These are phyloP conservation scores for Ispidina lecontei DNA, from an alignment of 2,797 vertebrate species.

Conservation along the genomic window DNA sequence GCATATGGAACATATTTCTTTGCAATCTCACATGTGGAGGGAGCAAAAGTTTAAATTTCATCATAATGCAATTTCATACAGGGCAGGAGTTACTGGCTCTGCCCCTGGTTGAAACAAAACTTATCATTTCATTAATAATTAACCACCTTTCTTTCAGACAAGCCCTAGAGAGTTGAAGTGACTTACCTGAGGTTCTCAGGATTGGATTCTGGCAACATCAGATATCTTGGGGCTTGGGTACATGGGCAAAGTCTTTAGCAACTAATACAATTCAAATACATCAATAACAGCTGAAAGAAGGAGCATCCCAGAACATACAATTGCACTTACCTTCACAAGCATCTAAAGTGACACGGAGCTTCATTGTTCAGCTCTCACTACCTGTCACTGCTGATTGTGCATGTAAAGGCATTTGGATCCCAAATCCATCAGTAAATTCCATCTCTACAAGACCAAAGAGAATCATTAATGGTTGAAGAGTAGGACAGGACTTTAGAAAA, in stretches of 20 bases:
- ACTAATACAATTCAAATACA: background rate
- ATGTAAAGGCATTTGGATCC: background rate
- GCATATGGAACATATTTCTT: slow-evolving; percentile 14
- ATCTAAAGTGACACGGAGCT: background rate
- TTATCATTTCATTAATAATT: background rate
- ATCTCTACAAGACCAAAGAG: background rate
- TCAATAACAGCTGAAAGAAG: background rate
- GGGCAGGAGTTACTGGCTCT: background rate
- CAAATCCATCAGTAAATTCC: background rate
- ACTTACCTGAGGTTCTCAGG: background rate
- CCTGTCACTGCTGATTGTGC: background rate
- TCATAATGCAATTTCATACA: background rate
- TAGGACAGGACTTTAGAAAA: background rate
- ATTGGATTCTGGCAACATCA: background rate
- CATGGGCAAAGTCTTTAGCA: background rate
- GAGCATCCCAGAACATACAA: background rate
- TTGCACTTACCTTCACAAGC: background rate
- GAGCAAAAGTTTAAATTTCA: background rate
- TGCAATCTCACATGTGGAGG: background rate
- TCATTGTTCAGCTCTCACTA: background rate
- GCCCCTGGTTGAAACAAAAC: background rate
- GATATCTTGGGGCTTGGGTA: background rate
- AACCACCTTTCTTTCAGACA: background rate
- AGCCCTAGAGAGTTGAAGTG: background rate
- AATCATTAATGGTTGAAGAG: background rate